These are phyloP conservation scores for Rotaria socialis DNA, from an alignment of 2,888 invertebrate species.

Conservation along the genomic window DNA sequence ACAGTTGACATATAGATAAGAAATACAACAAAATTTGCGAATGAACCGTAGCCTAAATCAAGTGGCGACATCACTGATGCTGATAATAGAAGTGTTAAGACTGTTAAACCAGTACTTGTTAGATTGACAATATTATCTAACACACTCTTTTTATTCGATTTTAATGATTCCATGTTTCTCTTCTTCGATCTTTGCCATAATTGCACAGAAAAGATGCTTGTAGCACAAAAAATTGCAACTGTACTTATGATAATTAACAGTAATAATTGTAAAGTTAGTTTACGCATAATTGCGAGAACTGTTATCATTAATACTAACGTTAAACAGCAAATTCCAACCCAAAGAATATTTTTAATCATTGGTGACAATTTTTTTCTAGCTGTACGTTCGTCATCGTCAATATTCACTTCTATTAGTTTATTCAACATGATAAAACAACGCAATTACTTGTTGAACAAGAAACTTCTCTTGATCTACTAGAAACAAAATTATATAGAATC, in stretches of 20 bases:
- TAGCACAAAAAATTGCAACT: background rate
- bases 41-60: background rate
- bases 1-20: background rate
- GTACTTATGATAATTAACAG: background rate
- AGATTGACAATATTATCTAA: background rate
- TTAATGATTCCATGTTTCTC: background rate
- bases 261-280: background rate
- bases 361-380: background rate
- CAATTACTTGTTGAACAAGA: too few species aligned
- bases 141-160: background rate
- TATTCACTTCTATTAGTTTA: background rate
- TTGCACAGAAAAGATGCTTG: background rate
- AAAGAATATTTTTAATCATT: background rate
- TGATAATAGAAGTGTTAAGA: background rate
- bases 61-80: background rate
- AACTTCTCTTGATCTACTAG: too few species aligned
- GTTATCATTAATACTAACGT: background rate
- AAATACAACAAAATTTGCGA: background rate
- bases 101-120: background rate
- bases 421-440: background rate
- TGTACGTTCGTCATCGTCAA: background rate
- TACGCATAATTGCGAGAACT: background rate
- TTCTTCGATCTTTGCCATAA: background rate
- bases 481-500: too few species aligned
- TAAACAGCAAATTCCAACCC: background rate